Evolutionary conservation across 2,888 invertebrate genomes (phyloP).

Genomic region (Spodoptera littoralis): DNA sequence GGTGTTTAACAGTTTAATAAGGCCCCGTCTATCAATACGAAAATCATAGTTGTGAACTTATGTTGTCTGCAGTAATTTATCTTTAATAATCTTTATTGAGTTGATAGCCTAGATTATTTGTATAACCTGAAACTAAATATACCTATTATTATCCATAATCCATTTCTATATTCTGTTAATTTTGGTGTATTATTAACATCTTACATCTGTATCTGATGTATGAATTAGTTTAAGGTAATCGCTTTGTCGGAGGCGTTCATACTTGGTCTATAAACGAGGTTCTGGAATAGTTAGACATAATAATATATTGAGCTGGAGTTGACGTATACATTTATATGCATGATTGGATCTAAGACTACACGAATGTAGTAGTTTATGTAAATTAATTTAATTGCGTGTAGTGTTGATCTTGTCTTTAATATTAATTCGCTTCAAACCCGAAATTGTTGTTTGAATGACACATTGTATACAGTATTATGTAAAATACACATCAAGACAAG

Average conservation of each 20-base stretch:
- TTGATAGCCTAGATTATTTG: no score
- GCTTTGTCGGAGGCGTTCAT: slow-evolving; percentile 28
- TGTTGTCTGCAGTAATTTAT: no score
- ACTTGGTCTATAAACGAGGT: slow-evolving; percentile 32
- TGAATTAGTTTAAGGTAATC: slow-evolving; percentile 28
- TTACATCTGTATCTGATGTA: not conserved
- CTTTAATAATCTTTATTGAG: no score
- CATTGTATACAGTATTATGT: no score
- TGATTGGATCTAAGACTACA: slow-evolving; percentile 21
- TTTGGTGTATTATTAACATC: not conserved
- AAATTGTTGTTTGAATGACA: no score
- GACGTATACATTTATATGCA: slow-evolving; percentile 19
- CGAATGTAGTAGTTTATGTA: slow-evolving; percentile 1
- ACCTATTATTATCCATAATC: no score
- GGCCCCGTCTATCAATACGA: no score
- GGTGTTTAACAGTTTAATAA: no score
- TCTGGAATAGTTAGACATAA: slow-evolving; percentile 20
- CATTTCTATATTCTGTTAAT: not conserved
- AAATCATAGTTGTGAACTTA: no score
- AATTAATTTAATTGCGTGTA: not conserved
- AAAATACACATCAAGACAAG: no score
- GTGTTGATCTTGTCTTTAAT: no score
- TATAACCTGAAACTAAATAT: not conserved
- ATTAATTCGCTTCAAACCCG: no score
- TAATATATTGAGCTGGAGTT: slow-evolving; percentile 17